These are phyloP conservation scores for Podabrus alpinus DNA, from an alignment of 2,888 invertebrate genomes.

Conservation along the genomic window DNA sequence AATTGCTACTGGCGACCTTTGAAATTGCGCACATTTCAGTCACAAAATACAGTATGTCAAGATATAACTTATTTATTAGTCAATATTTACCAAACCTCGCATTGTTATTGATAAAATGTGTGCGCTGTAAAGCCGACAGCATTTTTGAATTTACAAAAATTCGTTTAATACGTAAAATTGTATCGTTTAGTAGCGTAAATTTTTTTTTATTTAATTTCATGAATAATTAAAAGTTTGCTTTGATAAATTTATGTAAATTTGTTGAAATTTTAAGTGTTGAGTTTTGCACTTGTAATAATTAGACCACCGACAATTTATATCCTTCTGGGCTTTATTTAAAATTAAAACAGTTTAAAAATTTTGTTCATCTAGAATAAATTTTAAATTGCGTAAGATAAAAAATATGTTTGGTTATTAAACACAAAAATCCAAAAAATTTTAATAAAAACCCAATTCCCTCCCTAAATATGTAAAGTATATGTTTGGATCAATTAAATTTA, in stretches of 20 bases:
- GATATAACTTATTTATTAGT: not conserved
- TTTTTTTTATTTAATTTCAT: not conserved
- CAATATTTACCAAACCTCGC: not conserved
- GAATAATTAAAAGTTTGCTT: not conserved
- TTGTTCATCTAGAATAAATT: not conserved
- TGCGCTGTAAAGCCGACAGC: not conserved
- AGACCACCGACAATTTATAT: not conserved
- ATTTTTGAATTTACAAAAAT: not conserved
- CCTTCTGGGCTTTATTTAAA: not conserved
- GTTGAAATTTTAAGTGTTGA: not conserved
- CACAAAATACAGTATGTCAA: not conserved
- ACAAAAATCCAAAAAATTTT: not conserved
- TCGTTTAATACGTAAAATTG: no score
- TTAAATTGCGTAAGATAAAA: not conserved
- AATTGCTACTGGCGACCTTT: not conserved
- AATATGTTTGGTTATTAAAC: not conserved
- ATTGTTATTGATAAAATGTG: not conserved
- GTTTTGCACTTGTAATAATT: not conserved
- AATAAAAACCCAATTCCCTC: not conserved
- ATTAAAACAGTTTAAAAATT: not conserved
- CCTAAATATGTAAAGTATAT: not conserved
- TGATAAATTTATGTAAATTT: not conserved
- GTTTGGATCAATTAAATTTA: no score
- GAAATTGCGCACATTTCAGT: not conserved
- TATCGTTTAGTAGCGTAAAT: not conserved